Conservation (phyloP, 2,797 vertebrate species). For the Denticeps clupeoides region DNA sequence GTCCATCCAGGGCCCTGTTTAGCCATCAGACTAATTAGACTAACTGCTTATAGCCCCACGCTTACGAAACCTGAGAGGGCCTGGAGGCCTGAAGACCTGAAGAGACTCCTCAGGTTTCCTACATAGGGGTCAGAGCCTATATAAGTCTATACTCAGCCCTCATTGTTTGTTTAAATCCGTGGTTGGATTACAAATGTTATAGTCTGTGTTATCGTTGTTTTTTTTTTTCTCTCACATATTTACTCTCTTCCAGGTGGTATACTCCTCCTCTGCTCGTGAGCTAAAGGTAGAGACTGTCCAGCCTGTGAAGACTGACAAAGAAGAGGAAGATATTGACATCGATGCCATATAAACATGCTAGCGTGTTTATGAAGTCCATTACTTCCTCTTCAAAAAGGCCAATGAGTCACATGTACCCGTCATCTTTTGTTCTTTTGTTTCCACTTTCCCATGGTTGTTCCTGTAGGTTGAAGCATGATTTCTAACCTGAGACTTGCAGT, state of each 20-base stretch:
- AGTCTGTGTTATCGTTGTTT: not conserved
- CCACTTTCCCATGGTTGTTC: conserved; percentile 8
- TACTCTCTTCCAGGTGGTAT: conserved; percentile 73
- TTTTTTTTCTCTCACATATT: not conserved
- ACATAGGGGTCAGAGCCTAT: too few relatives aligned
- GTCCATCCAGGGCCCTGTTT: too few relatives aligned
- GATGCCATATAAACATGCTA: conserved; percentile 82
- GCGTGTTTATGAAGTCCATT: too few relatives aligned
- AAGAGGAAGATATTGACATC: conserved; percentile 92
- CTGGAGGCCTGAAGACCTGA: too few relatives aligned
- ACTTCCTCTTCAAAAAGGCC: conserved; percentile 22
- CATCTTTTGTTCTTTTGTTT: conserved; percentile 22
- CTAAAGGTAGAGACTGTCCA: conserved; percentile 93
- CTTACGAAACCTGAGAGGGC: too few relatives aligned
- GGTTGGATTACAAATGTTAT: not conserved
- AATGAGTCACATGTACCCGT: conserved; percentile 27
- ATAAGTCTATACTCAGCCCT: too few relatives aligned
- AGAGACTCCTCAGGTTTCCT: too few relatives aligned
- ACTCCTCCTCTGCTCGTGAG: conserved; percentile 81
- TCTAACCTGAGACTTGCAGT: conserved; percentile 51
- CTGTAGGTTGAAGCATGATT: conserved; percentile 50
- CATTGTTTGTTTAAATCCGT: too few relatives aligned
- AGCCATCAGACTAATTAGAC: too few relatives aligned
- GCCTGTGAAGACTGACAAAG: conserved; percentile 68
- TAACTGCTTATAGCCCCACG: too few relatives aligned